Conservation (phyloP, 2,797 vertebrate species). For the Hydrocynus forskahlii region DNA sequence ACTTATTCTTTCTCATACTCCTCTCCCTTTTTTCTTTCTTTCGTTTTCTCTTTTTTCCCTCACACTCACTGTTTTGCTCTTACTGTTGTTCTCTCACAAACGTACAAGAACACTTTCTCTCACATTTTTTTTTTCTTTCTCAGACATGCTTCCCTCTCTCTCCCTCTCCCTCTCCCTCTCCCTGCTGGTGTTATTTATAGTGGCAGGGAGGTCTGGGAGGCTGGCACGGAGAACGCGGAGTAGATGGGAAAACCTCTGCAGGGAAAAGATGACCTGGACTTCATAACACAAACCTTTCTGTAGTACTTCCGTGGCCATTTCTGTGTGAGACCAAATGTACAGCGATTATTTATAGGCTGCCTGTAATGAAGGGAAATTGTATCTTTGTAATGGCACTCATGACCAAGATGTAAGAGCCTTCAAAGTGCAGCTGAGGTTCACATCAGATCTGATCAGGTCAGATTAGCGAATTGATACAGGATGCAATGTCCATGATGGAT, state of each 20-base stretch:
- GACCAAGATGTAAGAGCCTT: slow-evolving; percentile 9
- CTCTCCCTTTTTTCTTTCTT: not conserved
- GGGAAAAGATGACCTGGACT: slow-evolving; percentile 25
- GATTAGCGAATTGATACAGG: not conserved
- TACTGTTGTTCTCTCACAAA: too few relatives aligned
- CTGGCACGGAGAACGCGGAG: slow-evolving; percentile 35
- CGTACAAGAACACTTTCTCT: too few relatives aligned
- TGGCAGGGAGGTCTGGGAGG: slow-evolving; percentile 38
- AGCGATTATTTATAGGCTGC: not conserved
- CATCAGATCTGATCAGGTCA: not conserved
- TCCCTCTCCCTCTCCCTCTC: not conserved
- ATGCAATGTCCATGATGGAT: not conserved
- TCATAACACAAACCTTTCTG: not conserved
- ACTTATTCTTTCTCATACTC: not conserved
- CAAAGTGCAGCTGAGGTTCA: not conserved
- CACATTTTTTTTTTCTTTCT: too few relatives aligned
- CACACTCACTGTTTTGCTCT: not conserved
- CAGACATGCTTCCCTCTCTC: too few relatives aligned
- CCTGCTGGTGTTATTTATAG: slow-evolving; percentile 44
- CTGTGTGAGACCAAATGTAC: not conserved
- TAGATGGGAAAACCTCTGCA: not conserved
- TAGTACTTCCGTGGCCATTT: not conserved
- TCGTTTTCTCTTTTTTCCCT: not conserved
- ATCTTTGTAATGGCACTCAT: slow-evolving; percentile 2
- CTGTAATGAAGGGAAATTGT: not conserved